Base-by-base conservation (phyloP, 2,888 invertebrate species). In the Lordiphosa andalusiaca region DNA sequence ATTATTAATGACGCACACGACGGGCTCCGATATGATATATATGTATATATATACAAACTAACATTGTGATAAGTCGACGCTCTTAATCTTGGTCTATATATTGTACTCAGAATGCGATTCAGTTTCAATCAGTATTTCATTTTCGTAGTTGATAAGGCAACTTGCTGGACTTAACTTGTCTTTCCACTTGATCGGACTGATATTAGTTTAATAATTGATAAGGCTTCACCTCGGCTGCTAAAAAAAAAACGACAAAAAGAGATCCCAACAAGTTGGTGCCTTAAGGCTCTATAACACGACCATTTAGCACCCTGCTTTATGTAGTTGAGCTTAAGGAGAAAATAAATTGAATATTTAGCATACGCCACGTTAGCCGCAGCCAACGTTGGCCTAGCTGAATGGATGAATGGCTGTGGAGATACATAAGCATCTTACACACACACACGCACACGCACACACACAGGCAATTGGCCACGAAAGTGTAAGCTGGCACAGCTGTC, bases 301-400 rank as follows among this genome's bases (percentile, higher is more conserved):
- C 53, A 65, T 50, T 61, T 58, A 56, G 53, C 41, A 44, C 48
- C 19, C 42, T 49, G 53, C 23, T 46, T 38, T 53, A 53, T 59
- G 42, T 53, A 53, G 64, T 55, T 57, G 30, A 53, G 42, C 58
- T 39, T 41, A 39, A 48, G 46, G 51, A 40, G 49, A 16, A 49
- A 62, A 58, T 46, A 56, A 59, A 53, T 77, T 23, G 77, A 77
- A 81, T 68, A 81, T 81, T 81, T 64, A 77, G 55, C 67, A 62
- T 62, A 61, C 62, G 64, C 58, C 69, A 53, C 42, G 64, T 50
- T 60, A 71, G 49, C 71, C 73, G 52, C 69, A 71, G 42, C 36
- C 21, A 44, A 30, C 35, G 44, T 33, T 44, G 44, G 33, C 16
- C 44, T 33, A 33, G 33, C 30, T 16, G 16, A 16, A 16, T 44